These are phyloP conservation scores for Gnathonemus echidnorhynchus DNA, from an alignment of 2,113 vertebrate genomes.

Conservation along the genomic window DNA sequence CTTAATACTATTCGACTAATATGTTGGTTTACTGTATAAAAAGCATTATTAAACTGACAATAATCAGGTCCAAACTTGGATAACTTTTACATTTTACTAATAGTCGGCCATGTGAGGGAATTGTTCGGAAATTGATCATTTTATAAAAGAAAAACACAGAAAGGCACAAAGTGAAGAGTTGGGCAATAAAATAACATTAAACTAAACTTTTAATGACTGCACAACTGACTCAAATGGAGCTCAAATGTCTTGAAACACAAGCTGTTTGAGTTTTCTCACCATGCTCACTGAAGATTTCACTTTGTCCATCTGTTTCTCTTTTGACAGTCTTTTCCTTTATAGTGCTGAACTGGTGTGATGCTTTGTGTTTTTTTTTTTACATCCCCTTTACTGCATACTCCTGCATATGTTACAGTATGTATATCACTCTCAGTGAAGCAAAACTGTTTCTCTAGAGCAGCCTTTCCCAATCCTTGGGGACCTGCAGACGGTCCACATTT, in stretches of 20 bases:
- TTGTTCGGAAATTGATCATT: neutral
- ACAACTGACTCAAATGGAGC: neutral
- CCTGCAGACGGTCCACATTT: neutral
- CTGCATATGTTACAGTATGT: neutral
- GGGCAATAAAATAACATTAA: neutral
- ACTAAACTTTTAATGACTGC: neutral
- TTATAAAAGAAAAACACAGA: neutral
- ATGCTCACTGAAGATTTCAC: neutral
- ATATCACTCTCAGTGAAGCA: neutral
- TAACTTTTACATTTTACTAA: neutral
- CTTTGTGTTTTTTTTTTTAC: neutral
- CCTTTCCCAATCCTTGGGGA: neutral
- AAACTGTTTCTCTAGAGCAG: neutral
- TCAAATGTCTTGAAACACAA: neutral
- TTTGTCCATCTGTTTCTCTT: slow-evolving; percentile 7
- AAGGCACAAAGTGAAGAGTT: neutral
- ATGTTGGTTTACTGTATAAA: neutral
- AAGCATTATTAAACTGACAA: neutral
- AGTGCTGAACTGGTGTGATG: neutral
- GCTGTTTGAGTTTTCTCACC: neutral
- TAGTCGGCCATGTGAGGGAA: neutral
- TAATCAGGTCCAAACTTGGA: neutral
- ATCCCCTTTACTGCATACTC: neutral
- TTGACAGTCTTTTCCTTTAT: neutral
- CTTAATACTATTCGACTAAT: neutral